Evolutionary conservation across 1,140 invertebrate genomes (phyloP).

Genomic region (Pemphigus obesinymphae): DNA sequence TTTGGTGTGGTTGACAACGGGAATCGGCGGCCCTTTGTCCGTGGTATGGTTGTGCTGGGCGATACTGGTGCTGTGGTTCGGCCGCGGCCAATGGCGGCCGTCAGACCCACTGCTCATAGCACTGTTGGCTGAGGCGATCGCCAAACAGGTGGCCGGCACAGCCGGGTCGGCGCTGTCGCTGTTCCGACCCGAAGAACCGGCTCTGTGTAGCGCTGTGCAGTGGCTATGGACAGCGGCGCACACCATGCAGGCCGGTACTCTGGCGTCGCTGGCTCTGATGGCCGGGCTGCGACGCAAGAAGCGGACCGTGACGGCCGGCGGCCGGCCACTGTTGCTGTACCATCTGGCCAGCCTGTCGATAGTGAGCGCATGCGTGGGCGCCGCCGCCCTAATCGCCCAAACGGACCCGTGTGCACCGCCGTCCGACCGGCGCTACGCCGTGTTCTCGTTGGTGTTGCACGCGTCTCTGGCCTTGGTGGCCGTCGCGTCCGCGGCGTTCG

Average conservation of each 20-base stretch:
- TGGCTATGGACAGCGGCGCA: constrained; percentile 55
- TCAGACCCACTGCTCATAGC: constrained; percentile 57
- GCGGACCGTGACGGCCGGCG: constrained; percentile 1
- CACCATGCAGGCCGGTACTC: constrained; percentile 55
- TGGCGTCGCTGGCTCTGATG: constrained; percentile 54
- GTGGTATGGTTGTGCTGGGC: constrained; percentile 54
- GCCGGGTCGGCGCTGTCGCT: constrained; percentile 54
- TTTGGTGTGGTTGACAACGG: constrained; percentile 55
- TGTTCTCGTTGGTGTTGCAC: constrained; percentile 55
- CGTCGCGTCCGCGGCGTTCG: constrained; percentile 48
- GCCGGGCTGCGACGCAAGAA: constrained; percentile 14
- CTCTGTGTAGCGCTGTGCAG: constrained; percentile 53
- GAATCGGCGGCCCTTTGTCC: constrained; percentile 55
- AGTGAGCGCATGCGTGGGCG: constrained; percentile 54
- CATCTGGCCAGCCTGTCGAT: constrained; percentile 56
- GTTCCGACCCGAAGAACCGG: constrained; percentile 52
- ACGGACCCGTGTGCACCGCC: constrained; percentile 47
- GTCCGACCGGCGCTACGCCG: constrained; percentile 50
- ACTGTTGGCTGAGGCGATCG: constrained; percentile 53
- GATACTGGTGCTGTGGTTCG: constrained; percentile 55
- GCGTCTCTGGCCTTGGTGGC: constrained; percentile 49
- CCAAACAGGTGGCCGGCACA: constrained; percentile 53
- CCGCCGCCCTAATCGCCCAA: constrained; percentile 52
- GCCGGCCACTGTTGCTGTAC: constrained; percentile 53
- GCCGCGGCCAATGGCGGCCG: constrained; percentile 54